Evolutionary conservation across 2,113 vertebrate genomes (phyloP).

Genomic region (Xiphophorus couchianus): DNA sequence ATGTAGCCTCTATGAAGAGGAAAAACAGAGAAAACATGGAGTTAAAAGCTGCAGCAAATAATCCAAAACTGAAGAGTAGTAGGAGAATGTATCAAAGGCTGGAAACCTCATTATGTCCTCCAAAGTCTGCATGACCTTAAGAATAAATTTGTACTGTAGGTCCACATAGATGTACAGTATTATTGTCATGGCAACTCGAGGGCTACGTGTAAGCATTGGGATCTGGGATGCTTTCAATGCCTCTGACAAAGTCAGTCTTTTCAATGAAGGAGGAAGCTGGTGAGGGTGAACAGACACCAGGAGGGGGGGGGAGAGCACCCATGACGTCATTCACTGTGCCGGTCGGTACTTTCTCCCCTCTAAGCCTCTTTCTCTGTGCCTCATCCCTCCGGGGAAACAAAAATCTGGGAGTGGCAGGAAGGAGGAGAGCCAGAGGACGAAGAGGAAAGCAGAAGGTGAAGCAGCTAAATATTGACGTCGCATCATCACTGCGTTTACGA

Average conservation of each 20-base stretch:
- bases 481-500: constrained; percentile 52
- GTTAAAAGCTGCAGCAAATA: too few relatives aligned
- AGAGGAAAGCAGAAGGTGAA: constrained; percentile 27
- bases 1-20: too few relatives aligned
- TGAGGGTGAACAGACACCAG: constrained; percentile 37
- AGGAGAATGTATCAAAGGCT: too few relatives aligned
- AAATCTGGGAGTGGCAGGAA: constrained; percentile 62
- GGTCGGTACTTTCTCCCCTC: constrained; percentile 68
- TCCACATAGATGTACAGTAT: neutral
- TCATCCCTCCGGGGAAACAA: constrained; percentile 24
- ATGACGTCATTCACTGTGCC: constrained; percentile 81
- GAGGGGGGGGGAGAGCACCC: constrained; percentile 32
- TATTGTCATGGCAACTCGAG: neutral
- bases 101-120: too few relatives aligned
- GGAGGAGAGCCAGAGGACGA: constrained; percentile 47
- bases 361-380: constrained; percentile 32
- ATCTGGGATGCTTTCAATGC: neutral
- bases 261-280: constrained; percentile 13
- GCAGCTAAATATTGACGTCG: constrained; percentile 24
- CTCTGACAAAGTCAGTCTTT: constrained; percentile 1
- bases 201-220: neutral
- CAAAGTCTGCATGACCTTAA: neutral
- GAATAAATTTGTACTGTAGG: neutral
- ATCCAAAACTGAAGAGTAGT: too few relatives aligned
- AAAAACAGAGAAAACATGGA: too few relatives aligned